These are phyloP conservation scores for Neodiprion virginianus DNA, from an alignment of 1,140 invertebrate species.

Conservation along the genomic window DNA sequence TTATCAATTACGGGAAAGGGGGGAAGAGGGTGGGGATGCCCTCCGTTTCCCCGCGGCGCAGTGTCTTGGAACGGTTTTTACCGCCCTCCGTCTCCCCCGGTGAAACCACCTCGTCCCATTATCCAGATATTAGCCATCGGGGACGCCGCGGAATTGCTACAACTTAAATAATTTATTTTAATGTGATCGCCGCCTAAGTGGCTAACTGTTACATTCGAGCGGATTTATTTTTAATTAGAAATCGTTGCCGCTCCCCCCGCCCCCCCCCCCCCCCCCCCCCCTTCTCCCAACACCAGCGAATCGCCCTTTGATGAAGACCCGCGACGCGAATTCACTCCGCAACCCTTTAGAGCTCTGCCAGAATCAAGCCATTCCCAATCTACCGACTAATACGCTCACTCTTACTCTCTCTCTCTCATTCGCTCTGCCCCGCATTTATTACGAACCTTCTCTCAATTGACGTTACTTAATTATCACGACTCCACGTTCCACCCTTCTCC, in stretches of 20 bases:
- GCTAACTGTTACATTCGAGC: conserved; percentile 42
- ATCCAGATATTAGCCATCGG: conserved; percentile 61
- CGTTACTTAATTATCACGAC: no score
- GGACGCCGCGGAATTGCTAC: conserved; percentile 57
- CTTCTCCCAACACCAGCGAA: background rate
- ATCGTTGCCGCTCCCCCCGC: conserved; percentile 8
- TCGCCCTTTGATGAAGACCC: background rate
- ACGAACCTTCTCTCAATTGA: no score
- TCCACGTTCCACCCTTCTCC: no score
- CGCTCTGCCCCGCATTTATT: no score
- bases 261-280: background rate
- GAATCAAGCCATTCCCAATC: no score
- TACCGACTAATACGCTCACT: no score
- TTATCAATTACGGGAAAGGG: background rate
- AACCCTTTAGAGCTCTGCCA: no score
- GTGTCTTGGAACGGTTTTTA: conserved; percentile 13
- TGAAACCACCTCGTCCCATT: conserved; percentile 53
- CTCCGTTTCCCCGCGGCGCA: no score
- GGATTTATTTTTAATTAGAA: conserved; percentile 54
- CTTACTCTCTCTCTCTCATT: no score
- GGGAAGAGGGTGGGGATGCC: no score
- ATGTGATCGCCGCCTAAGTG: conserved; percentile 54
- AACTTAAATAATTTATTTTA: conserved; percentile 62
- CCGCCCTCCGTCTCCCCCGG: conserved; percentile 26
- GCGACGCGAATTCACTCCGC: no score